Conservation (phyloP, 1,140 invertebrate genomes). For the Temnothorax nylanderi region DNA sequence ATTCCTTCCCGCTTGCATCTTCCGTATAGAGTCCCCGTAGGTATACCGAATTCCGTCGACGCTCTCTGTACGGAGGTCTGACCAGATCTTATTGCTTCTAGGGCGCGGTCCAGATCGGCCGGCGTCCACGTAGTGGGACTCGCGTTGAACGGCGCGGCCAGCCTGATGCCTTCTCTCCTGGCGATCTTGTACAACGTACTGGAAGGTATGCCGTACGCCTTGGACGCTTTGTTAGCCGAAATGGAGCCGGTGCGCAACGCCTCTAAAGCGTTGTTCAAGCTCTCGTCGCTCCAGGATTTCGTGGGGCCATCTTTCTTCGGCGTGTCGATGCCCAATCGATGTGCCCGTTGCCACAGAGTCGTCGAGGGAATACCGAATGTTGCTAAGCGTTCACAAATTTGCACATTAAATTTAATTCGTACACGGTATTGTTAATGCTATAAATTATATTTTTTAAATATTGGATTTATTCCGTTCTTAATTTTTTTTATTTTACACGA, state of each 20-base stretch:
- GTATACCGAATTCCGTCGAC: conserved; percentile 94
- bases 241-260: conserved; percentile 93
- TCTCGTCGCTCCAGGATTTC: conserved; percentile 95
- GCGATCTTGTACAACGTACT: conserved; percentile 96
- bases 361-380: conserved; percentile 96
- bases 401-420: neutral
- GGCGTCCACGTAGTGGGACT: conserved; percentile 95
- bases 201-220: conserved; percentile 95
- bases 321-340: conserved; percentile 94
- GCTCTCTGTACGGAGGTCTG: conserved; percentile 94
- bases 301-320: conserved; percentile 95
- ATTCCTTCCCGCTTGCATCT: conserved; percentile 95
- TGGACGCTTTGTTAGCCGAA: conserved; percentile 95
- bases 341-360: conserved; percentile 95
- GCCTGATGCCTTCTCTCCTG: conserved; percentile 93
- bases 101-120: conserved; percentile 92
- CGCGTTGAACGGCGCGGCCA: conserved; percentile 95
- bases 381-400: conserved; percentile 86
- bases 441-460: neutral
- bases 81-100: conserved; percentile 93
- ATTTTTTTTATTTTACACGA: neutral
- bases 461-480: neutral
- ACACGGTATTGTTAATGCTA: neutral
- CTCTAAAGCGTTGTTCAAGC: conserved; percentile 92
- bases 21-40: conserved; percentile 94